Conservation (phyloP, 1,140 invertebrate genomes). For the Formica selysi region DNA sequence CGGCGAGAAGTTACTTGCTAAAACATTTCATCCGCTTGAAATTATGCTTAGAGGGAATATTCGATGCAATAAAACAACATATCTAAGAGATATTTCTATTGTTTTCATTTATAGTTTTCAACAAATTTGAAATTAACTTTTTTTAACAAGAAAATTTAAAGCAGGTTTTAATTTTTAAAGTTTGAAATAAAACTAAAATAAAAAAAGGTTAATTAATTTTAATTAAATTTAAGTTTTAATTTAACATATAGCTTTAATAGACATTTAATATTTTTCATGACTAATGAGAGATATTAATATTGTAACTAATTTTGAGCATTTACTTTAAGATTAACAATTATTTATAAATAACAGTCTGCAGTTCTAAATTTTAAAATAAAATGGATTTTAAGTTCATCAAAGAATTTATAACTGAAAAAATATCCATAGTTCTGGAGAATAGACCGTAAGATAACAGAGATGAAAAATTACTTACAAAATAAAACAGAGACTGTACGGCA, state of each 20-base stretch:
- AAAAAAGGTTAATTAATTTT: neutral
- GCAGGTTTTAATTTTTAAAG: neutral
- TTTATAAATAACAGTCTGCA: neutral
- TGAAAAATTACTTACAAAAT: neutral
- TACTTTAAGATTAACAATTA: neutral
- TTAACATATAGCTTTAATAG: neutral
- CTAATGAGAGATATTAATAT: neutral
- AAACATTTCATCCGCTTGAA: neutral
- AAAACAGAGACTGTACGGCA: neutral
- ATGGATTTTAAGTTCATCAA: neutral
- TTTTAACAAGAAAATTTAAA: slow-evolving; percentile 11
- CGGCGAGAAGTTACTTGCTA: neutral
- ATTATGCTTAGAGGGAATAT: neutral
- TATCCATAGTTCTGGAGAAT: neutral
- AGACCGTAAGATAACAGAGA: neutral
- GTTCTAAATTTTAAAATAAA: slow-evolving; percentile 5
- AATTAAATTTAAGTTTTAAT: neutral
- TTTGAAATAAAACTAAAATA: no score
- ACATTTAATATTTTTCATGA: neutral
- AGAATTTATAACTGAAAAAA: neutral
- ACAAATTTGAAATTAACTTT: neutral
- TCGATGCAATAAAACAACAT: neutral
- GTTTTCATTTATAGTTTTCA: neutral
- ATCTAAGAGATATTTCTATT: neutral
- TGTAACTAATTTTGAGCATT: neutral